Conservation (phyloP, 1,140 invertebrate genomes). For the Leptinotarsa lineolata region DNA sequence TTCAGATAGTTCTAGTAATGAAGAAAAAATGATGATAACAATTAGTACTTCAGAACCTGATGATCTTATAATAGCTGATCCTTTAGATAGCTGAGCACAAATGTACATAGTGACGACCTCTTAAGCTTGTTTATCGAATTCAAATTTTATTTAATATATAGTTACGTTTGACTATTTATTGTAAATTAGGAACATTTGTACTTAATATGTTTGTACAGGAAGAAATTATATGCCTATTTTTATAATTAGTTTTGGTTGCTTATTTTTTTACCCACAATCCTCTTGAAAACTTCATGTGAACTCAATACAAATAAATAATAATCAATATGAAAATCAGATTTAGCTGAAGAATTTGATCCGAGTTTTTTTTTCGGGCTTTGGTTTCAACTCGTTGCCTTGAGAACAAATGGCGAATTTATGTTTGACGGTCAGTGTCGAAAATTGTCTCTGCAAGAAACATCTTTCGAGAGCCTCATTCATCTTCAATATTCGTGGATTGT, state of each 20-base stretch:
- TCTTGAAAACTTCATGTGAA: no score
- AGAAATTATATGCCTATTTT: conserved; percentile 17
- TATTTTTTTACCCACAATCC: background rate
- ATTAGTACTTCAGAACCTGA: conserved; percentile 56
- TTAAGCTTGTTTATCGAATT: conserved; percentile 13
- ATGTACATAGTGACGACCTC: conserved; percentile 21
- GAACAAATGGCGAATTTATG: no score
- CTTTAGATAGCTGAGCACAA: conserved; percentile 49
- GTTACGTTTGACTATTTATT: conserved; percentile 17
- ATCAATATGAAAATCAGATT: no score
- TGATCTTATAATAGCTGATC: conserved; percentile 55
- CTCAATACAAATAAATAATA: no score
- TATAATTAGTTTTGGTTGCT: background rate
- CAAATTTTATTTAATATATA: conserved; percentile 10
- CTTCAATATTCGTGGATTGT: no score
- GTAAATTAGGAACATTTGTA: conserved; percentile 5
- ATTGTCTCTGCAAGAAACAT: no score
- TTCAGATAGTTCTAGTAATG: conserved; percentile 65
- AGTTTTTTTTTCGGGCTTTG: no score
- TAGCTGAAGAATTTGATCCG: no score
- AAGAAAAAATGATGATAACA: conserved; percentile 72
- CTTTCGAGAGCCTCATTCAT: no score
- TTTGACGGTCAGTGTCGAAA: no score
- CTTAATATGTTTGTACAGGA: conserved; percentile 13
- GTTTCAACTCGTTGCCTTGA: no score